Base-by-base conservation (phyloP, 2,113 vertebrate species). In the Herpailurus yagouaroundi region DNA sequence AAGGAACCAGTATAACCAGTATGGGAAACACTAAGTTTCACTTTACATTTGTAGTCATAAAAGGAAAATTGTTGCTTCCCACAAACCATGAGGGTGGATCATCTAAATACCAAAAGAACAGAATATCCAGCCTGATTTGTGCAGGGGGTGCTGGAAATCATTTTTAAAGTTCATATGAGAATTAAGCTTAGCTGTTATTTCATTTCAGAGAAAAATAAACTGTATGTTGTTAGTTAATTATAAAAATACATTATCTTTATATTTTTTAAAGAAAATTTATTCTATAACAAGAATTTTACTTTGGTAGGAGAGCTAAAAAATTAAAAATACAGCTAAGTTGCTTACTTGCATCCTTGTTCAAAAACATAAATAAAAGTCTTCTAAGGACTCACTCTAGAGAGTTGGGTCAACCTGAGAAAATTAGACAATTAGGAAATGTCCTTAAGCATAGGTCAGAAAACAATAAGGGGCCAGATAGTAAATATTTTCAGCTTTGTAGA, bases 1-100 rank as follows among this genome's bases (percentile, higher is more conserved):
- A 50, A 89, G 45, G 60, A 92, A 91, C 90, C 64, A 45, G 94
- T 74, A 66, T 73, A 94, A 96, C 95, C 74, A 94, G 91, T 80
- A 64, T 52, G 60, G 52, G 68, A 76, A 84, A 68, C 80, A 57
- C 25, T 16, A 41, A 55, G 33, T 38, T 82, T 73, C 19, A 2
- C 8, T 84, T 83, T 68, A 57, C 33, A 55, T 66, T 68, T 41
- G 25, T 55, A 84, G 82, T 93, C 68, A 86, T 41, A 74, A 79
- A 38, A 92, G 27, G 21, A 64, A 87, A 25, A 15, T 41, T 38
- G 41, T n/a, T 86, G 60, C 48, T 89, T 82, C 52, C 63, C 84
- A 60, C 55, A 94, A 12, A 11, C 0, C 1, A 50, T 15, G 31
- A 85, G 16, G 3, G 8, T 63, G 76, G 68, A 52, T 45, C 68